Evolutionary conservation across 2,113 vertebrate species (phyloP).

Genomic region (Bubo blakistoni): DNA sequence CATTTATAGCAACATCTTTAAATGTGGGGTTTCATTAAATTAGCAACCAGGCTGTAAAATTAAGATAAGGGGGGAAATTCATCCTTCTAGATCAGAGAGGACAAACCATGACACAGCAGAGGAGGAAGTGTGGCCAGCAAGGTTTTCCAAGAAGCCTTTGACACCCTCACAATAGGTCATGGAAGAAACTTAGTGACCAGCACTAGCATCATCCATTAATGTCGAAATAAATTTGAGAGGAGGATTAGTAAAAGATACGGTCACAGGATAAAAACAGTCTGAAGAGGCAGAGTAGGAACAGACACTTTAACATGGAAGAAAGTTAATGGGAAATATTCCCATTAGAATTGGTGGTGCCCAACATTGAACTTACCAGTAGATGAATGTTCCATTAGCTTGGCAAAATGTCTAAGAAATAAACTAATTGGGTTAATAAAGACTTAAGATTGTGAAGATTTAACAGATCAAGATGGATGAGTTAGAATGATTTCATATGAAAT

Average conservation of each 20-base stretch:
- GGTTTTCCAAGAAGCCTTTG: background rate
- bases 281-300: background rate
- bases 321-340: background rate
- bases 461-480: background rate
- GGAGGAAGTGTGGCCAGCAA: constrained; percentile 3
- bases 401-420: background rate
- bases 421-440: background rate
- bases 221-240: background rate
- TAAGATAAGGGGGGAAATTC: constrained; percentile 45
- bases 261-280: background rate
- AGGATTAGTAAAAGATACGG: background rate
- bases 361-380: background rate
- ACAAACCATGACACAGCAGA: constrained; percentile 42
- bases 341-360: background rate
- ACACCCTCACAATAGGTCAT: background rate
- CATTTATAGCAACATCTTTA: constrained; percentile 53
- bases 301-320: background rate
- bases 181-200: background rate
- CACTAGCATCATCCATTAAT: background rate
- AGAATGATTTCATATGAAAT: background rate
- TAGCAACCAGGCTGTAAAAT: constrained; percentile 31
- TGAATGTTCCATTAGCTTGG: background rate
- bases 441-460: background rate
- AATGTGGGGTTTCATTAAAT: constrained; percentile 28
- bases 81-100: constrained; percentile 2